Percentiles rank a stretch among this genome's conserved stretches.
phyloP scores from a whole-genome alignment of 2,797 vertebrate genomes.

The Dipus sagitta region DNA sequence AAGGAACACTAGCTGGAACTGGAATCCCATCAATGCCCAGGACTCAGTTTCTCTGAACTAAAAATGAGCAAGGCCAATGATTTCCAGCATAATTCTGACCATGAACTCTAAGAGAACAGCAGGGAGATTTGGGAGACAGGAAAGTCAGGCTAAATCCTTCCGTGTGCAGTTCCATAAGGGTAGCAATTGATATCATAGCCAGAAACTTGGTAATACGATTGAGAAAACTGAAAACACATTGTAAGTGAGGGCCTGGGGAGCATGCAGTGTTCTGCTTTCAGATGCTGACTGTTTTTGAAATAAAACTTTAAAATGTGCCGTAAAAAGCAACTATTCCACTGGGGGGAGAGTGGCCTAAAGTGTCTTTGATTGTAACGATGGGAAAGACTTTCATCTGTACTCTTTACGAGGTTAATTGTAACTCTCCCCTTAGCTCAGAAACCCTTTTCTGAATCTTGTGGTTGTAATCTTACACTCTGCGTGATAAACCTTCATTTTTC shows the following conservation, averaged over 20 bases:
- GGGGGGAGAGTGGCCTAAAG: conserved; percentile 74
- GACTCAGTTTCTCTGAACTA: background rate
- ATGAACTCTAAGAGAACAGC: background rate
- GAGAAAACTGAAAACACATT: conserved; percentile 83
- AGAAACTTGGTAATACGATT: conserved; percentile 74
- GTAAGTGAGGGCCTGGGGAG: conserved; percentile 64
- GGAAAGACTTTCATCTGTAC: conserved; percentile 77
- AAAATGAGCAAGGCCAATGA: background rate
- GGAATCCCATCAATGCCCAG: background rate
- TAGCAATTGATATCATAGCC: conserved; percentile 52
- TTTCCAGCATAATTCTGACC: background rate
- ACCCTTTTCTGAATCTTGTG: conserved; percentile 67
- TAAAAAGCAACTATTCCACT: conserved; percentile 81
- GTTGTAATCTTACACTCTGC: conserved; percentile 74
- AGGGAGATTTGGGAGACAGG: background rate
- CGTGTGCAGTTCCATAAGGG: background rate
- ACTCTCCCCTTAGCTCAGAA: conserved; percentile 76
- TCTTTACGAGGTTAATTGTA: conserved; percentile 82
- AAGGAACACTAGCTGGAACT: background rate
- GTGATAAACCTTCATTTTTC: conserved; percentile 74
- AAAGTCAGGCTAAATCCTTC: conserved; percentile 39
- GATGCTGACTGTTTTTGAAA: conserved; percentile 82
- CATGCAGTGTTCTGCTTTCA: conserved; percentile 67
- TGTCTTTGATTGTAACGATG: conserved; percentile 79
- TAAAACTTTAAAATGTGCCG: conserved; percentile 79